Evolutionary conservation across 2,797 vertebrate species (phyloP).

Genomic region (Corythornis leucogaster): DNA sequence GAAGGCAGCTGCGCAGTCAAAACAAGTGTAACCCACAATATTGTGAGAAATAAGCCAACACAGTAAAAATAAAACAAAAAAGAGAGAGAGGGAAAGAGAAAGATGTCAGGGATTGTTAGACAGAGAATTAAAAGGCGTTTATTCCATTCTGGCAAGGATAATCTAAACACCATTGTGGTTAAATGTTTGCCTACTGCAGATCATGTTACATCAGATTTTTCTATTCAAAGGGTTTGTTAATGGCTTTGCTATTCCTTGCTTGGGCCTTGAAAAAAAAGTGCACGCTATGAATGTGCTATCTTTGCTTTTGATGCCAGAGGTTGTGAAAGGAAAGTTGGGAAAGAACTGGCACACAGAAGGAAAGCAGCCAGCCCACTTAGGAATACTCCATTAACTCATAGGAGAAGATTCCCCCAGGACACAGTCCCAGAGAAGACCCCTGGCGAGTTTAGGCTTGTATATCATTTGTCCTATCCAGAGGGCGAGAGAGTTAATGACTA

Average conservation of each 20-base stretch:
- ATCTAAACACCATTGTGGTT: slow-evolving; percentile 56
- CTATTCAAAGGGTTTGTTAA: slow-evolving; percentile 51
- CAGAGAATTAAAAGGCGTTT: slow-evolving; percentile 45
- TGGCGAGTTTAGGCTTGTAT: slow-evolving; percentile 68
- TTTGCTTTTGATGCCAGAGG: slow-evolving; percentile 59
- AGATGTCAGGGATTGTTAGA: slow-evolving; percentile 4
- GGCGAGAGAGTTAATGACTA: slow-evolving; percentile 73
- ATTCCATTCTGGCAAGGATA: slow-evolving; percentile 43
- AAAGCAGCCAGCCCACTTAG: slow-evolving; percentile 61
- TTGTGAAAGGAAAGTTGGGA: slow-evolving; percentile 62
- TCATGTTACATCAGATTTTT: slow-evolving; percentile 56
- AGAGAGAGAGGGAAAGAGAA: not conserved
- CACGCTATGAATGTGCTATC: slow-evolving; percentile 21
- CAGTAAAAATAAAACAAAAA: slow-evolving; percentile 49
- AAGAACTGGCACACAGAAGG: slow-evolving; percentile 57
- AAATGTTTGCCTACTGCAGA: slow-evolving; percentile 60
- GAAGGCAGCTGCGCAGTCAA: slow-evolving; percentile 43
- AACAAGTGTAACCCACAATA: slow-evolving; percentile 15
- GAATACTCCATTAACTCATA: slow-evolving; percentile 66
- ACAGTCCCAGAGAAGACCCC: slow-evolving; percentile 68
- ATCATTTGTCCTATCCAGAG: slow-evolving; percentile 69
- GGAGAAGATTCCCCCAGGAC: slow-evolving; percentile 66
- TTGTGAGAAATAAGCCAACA: slow-evolving; percentile 6
- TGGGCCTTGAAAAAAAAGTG: slow-evolving; percentile 36
- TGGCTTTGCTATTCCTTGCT: slow-evolving; percentile 43